Evolutionary conservation across 2,797 vertebrate genomes (phyloP), one percentile per base, ranked within the genome.

Genomic region (Chaetodon trifasciatus): DNA sequence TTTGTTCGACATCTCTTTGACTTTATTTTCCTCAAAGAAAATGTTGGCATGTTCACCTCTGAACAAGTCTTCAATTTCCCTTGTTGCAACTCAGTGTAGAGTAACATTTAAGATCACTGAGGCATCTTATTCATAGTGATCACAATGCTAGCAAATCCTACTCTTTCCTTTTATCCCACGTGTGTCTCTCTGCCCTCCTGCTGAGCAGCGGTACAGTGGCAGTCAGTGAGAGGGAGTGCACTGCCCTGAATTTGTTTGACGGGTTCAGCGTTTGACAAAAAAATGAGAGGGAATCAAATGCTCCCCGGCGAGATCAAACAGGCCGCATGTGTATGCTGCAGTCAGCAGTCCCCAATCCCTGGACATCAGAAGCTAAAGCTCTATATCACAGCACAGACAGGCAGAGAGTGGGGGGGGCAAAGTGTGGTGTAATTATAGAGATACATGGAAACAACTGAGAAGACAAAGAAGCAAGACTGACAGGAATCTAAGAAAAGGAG

Each of bases 271-370:
- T 66, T 69, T 32, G 28, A 76, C 61, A 76, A 64, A 74, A 56
- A 79, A 74, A 70, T 50, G 32, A 67, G 66, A 72, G 32, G 15
- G 73, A 9, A 74, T 72, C 65, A 61, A 68, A 78, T 4, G 66
- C 64, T 84, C 78, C 84, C 74, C 15, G 32, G 62, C 2, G 74
- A 85, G 89, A 74, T 88, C 74, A 89, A 84, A 82, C 55, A 49
- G 57, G 3, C 66, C 35, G 39, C 32, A 60, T 7, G 37, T 21
- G 24, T 63, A 23, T 11, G 24, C 15, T 53, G 64, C 44, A 56
- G 81, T 50, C 58, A 58, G 68, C 67, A 67, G 81, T 68, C 67
- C 47, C 23, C 55, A 13, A 53, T 73, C 68, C 67, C 56, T 32
- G 73, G 70, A 74, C 61, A 13, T 66, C 72, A 75, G 63, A 70